Percentiles rank a stretch among this genome's conserved stretches.
Conservation (phyloP, 2,113 vertebrate species). For the Myrmophylax atrothorax region DNA sequence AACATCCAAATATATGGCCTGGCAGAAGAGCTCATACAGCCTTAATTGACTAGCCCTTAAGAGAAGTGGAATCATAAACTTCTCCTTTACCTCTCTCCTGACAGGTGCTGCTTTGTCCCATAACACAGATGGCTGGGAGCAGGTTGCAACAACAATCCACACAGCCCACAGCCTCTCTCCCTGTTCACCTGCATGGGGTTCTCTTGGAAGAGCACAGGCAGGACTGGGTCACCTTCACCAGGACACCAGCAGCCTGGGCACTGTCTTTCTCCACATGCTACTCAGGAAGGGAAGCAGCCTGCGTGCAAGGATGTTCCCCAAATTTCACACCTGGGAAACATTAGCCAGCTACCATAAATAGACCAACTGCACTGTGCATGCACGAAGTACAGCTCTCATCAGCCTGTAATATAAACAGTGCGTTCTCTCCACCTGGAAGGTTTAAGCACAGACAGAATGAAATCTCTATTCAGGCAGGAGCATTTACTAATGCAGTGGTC, state of each 20-base stretch:
- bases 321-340: background rate
- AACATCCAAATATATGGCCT: background rate
- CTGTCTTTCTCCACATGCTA: background rate
- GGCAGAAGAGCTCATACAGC: background rate
- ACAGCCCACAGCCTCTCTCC: background rate
- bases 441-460: background rate
- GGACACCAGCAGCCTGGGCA: background rate
- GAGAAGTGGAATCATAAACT: background rate
- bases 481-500: background rate
- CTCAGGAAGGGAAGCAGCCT: background rate
- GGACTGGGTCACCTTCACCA: background rate
- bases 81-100: background rate
- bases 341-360: background rate
- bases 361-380: accelerated
- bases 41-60: accelerated
- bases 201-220: background rate
- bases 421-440: background rate
- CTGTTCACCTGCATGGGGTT: background rate
- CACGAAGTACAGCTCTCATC: background rate
- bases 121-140: background rate
- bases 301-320: background rate
- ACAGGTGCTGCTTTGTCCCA: background rate
- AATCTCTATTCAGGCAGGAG: background rate
- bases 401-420: background rate
- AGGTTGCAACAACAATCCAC: background rate